Conservation (phyloP, 2,797 vertebrate genomes). For the Sebastolobus altivelis region DNA sequence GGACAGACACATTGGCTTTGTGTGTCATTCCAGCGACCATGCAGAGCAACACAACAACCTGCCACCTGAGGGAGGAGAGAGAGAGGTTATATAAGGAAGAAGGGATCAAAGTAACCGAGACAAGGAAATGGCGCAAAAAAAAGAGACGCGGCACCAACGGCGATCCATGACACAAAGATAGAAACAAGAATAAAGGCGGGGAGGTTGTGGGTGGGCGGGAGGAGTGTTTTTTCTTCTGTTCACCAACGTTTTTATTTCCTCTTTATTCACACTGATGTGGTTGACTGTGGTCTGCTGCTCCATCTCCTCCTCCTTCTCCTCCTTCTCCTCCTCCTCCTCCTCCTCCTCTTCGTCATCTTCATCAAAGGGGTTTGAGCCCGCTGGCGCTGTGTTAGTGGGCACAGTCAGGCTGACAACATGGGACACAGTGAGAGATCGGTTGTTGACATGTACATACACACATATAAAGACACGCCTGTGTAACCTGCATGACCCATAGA, state of each 20-base stretch:
- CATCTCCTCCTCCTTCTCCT: constrained; percentile 65
- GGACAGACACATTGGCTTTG: constrained; percentile 56
- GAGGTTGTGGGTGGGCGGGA: constrained; percentile 19
- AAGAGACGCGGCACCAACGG: constrained; percentile 12
- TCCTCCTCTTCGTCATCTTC: constrained; percentile 91
- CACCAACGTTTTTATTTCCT: constrained; percentile 99
- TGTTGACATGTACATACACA: constrained; percentile 71
- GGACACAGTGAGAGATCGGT: constrained; percentile 87
- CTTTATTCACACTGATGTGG: constrained; percentile 93
- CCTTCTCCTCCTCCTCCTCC: constrained; percentile 85
- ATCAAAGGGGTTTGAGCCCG: constrained; percentile 96
- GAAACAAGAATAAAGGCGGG: constrained; percentile 24
- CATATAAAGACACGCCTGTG: constrained; percentile 26
- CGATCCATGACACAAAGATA: constrained; percentile 45
- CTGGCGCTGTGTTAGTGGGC: constrained; percentile 89
- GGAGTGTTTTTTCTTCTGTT: constrained; percentile 75
- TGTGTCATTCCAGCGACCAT: constrained; percentile 76
- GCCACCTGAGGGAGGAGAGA: constrained; percentile 59
- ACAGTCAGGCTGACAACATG: constrained; percentile 91
- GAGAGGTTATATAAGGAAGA: constrained; percentile 20
- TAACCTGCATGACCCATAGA: constrained; percentile 8
- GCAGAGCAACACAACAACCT: constrained; percentile 73
- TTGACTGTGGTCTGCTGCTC: constrained; percentile 83
- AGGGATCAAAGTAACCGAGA: constrained; percentile 34
- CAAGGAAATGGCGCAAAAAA: constrained; percentile 5